Base-by-base conservation (phyloP, 2,888 invertebrate species). In the Drepanosiphum platanoidis region DNA sequence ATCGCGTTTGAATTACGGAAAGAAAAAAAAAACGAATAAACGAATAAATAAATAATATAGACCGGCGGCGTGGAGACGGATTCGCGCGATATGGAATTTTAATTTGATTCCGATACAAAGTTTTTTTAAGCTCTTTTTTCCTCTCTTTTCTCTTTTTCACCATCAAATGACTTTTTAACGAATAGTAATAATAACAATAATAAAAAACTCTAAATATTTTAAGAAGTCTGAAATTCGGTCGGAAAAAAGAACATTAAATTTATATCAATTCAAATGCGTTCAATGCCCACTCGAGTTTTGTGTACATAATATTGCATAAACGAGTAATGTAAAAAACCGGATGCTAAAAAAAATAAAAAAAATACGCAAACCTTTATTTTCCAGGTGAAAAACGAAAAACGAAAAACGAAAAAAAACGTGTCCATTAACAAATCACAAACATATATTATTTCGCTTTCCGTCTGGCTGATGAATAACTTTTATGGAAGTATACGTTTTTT, bases 381-480 rank as follows among this genome's bases (percentile, higher is more conserved):
- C 9, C 72, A 46, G 22, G 46, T 46, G 22, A 72, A 71, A 72
- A n/a, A n/a, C n/a, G n/a, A n/a, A n/a, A n/a, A n/a, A n/a, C n/a
- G n/a, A n/a, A n/a, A n/a, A n/a, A n/a, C n/a, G n/a, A n/a, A n/a
- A n/a, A 39, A 36, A 39, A 36, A 46, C 30, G 11, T 58, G 34
- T 61, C 27, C 58, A 58, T 75, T 75, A 75, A 75, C 75, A 61
- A 75, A 75, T 58, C 34, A 36, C 58, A 61, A 75, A 75, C 34
- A 36, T 72, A 46, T 30, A 46, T 46, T 72, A 46, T 32, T 46
- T 32, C 9, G n/a, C n/a, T n/a, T 42, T 72, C 46, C 9, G 72
- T 72, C 5, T 11, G n/a, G 32, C 46, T 46, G 74, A 74, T 74
- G 74, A 75, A 75, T 58, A 77, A 77, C 27, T 61, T 22, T 36